Conservation (phyloP, 2,797 vertebrate genomes). For the Pempheris klunzingeri region DNA sequence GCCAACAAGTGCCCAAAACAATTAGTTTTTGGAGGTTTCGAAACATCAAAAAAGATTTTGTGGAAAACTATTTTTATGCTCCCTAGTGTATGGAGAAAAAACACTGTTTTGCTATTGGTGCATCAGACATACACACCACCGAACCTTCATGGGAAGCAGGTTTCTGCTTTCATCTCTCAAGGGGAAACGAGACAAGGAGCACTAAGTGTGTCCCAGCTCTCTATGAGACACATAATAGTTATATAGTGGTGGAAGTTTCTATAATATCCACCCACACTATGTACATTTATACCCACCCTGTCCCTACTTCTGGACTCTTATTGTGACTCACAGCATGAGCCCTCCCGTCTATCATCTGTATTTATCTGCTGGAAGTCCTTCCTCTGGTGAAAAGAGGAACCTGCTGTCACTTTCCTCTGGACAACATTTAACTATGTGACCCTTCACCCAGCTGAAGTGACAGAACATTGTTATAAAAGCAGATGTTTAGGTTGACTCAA, state of each 20-base stretch:
- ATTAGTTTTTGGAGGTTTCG: too few relatives aligned
- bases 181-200: background rate
- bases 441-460: conserved; percentile 19
- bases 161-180: conserved; percentile 22
- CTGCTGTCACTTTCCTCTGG: conserved; percentile 22
- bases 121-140: background rate
- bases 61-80: too few relatives aligned
- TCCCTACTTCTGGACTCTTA: background rate
- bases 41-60: too few relatives aligned
- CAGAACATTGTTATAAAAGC: background rate
- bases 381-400: conserved; percentile 5
- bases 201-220: too few relatives aligned
- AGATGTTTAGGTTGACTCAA: background rate
- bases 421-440: conserved; percentile 32
- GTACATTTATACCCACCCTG: background rate
- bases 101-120: too few relatives aligned
- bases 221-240: background rate
- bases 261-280: background rate
- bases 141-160: background rate
- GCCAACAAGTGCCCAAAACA: too few relatives aligned
- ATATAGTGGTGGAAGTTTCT: background rate
- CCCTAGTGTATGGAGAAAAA: too few relatives aligned
- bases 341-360: background rate
- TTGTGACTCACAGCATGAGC: conserved; percentile 5
- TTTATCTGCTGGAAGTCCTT: conserved; percentile 18